Evolutionary conservation across 2,113 vertebrate species (phyloP), one percentile per base, ranked within the genome.

Genomic region (Aptenodytes patagonicus): DNA sequence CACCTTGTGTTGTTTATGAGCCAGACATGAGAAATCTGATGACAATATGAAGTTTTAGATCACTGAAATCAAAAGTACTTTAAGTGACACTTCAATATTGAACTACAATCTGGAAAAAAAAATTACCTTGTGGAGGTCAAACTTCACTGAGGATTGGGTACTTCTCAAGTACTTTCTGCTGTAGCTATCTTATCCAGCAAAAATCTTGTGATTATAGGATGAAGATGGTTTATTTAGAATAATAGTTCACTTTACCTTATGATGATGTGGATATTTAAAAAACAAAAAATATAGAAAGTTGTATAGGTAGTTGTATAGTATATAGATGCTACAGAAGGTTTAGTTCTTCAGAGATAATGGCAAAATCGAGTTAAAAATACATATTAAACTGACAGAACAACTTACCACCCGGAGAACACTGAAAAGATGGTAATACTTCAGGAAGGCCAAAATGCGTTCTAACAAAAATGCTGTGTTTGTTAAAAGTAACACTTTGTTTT

Each of bases 231-330:
- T 90, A 19, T 64, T 68, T n/a, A 47, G 18, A 83, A 36, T 12
- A 55, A 25, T 6, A 21, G 11, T 31, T 61, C 11, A 28, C 21
- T 54, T 46, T 20, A 28, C 4, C 11, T 54, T 38, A 31, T n/a
- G 13, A 26, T 52, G 32, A 52, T 16, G 9, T 60, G 17, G 8
- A 29, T 69, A 68, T 64, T 75, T 42, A 38, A 52, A 75, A 52
- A 12, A 0, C 1, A 32, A 51, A 61, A 47, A 28, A 32, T 3
- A 14, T 0, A 14, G 7, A 83, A 55, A 11, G 4, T 17, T 49
- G 42, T 42, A 42, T 42, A 42, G 42, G 16, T 42, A 42, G 42
- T 42, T 42, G 42, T 42, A 42, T 16, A 15, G 42, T 1, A 1
- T 25, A 58, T 10, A 38, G 66, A 10, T 57, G 42, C 7, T 36